Evolutionary conservation across 2,113 vertebrate species (phyloP).

Genomic region (Pachycephala philippinensis): DNA sequence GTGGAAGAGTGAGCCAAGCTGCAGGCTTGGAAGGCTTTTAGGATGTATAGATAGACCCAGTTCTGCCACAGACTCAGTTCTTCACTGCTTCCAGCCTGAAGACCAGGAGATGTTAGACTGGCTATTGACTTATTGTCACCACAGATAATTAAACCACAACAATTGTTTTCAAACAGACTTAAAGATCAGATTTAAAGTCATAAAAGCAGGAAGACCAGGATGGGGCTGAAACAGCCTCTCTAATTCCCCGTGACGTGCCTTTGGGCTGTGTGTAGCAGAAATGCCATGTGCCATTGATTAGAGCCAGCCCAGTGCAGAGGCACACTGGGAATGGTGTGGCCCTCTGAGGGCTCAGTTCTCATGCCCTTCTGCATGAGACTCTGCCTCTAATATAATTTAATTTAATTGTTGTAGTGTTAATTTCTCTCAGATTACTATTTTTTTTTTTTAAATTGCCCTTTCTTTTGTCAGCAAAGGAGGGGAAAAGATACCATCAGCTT

Average conservation of each 20-base stretch:
- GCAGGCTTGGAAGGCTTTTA: not conserved
- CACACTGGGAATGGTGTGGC: not conserved
- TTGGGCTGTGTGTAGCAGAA: constrained; percentile 7
- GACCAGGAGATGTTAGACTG: not conserved
- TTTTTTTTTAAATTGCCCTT: not conserved
- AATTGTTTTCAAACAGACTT: not conserved
- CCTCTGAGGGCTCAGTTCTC: not conserved
- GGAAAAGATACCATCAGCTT: not conserved
- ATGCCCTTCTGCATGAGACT: not conserved
- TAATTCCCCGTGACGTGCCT: not conserved
- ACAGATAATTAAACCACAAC: not conserved
- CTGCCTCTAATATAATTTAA: not conserved
- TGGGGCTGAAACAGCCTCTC: not conserved
- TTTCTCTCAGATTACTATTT: not conserved
- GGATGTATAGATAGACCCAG: not conserved
- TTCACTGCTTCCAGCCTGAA: not conserved
- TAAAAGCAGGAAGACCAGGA: not conserved
- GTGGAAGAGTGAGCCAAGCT: not conserved
- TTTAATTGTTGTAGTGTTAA: not conserved
- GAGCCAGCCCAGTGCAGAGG: not conserved
- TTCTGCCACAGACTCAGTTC: not conserved
- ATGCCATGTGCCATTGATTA: not conserved
- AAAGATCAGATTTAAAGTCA: not conserved
- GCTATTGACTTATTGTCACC: not conserved
- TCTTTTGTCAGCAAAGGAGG: not conserved